Evolutionary conservation across 2,797 vertebrate species (phyloP).

Genomic region (Microctenopoma stevenorrisi): DNA sequence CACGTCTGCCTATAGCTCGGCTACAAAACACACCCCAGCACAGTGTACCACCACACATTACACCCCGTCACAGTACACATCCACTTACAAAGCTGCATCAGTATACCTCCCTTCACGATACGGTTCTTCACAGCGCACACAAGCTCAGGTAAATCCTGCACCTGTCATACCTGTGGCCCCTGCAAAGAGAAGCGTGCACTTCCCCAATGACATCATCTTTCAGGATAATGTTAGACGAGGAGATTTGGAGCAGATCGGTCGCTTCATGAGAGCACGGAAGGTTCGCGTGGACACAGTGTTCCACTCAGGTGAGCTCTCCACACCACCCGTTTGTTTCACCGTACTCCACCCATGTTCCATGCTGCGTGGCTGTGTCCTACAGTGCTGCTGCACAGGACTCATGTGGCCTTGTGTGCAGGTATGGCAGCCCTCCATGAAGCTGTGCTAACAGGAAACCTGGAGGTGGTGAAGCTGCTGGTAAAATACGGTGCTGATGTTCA

Average conservation of each 20-base stretch:
- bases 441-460: conserved; percentile 92
- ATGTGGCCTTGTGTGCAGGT: conserved; percentile 78
- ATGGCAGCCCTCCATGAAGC: conserved; percentile 96
- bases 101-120: conserved; percentile 71
- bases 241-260: conserved; percentile 93
- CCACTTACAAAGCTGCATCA: conserved; percentile 64
- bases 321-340: not conserved
- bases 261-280: conserved; percentile 94
- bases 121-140: conserved; percentile 54
- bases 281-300: conserved; percentile 92
- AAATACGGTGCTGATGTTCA: conserved; percentile 93
- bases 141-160: conserved; percentile 54
- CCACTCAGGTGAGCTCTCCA: conserved; percentile 87
- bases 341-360: not conserved
- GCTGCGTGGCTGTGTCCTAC: too few relatives aligned
- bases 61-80: conserved; percentile 59
- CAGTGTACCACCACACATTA: conserved; percentile 66
- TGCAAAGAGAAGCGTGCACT: conserved; percentile 87
- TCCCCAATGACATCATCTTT: conserved; percentile 93
- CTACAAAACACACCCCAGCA: conserved; percentile 69
- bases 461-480: conserved; percentile 93
- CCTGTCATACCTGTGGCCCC: conserved; percentile 60
- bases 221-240: conserved; percentile 93
- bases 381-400: conserved; percentile 2
- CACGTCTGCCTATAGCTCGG: conserved; percentile 61